Base-by-base conservation (phyloP, 2,113 vertebrate genomes). In the Sturnus vulgaris region DNA sequence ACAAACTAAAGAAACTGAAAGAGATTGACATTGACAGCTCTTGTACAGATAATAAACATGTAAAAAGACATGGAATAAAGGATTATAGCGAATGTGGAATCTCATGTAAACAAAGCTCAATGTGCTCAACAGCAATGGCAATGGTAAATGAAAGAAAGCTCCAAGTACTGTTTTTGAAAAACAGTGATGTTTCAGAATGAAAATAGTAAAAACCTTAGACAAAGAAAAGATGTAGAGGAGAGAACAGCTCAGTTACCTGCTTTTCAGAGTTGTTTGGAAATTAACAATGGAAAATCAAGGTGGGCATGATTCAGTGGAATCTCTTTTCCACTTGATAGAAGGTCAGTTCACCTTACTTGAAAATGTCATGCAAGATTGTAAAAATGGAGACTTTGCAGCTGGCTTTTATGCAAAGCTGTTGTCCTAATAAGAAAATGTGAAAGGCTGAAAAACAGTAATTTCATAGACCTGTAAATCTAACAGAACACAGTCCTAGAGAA, bases 401-500 rank as follows among this genome's bases (percentile, higher is more conserved):
- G 95, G 85, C 69, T 97, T 95, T 78, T 82, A 88, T 92, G 94
- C 80, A 95, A 97, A 97, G 90, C 83, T 95, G 88, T 92, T 97
- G 86, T 93, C 91, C 95, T 97, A 97, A 97, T 95, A 93, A 97
- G 95, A 97, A 97, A 94, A 86, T 93, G 94, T 78, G 91, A 96
- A 97, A 96, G 93, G 65, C 73, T 88, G 84, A 97, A 88, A 79
- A 96, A 94, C 95, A 91, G 93, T 97, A 96, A 97, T 96, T 97
- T 96, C 96, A 95, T 68, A 95, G 82, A 96, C 83, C 72, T 86
- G 71, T 96, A 97, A 97, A 97, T 93, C 88, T 96, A 97, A 97
- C 61, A 95, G 87, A 97, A 94, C 85, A 93, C 86, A 97, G 94
- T 94, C 40, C 84, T 97, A 94, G 63, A 84, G 55, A 95, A 93